Conservation (phyloP, 2,888 invertebrate genomes). For the Priocnemis perturbator region DNA sequence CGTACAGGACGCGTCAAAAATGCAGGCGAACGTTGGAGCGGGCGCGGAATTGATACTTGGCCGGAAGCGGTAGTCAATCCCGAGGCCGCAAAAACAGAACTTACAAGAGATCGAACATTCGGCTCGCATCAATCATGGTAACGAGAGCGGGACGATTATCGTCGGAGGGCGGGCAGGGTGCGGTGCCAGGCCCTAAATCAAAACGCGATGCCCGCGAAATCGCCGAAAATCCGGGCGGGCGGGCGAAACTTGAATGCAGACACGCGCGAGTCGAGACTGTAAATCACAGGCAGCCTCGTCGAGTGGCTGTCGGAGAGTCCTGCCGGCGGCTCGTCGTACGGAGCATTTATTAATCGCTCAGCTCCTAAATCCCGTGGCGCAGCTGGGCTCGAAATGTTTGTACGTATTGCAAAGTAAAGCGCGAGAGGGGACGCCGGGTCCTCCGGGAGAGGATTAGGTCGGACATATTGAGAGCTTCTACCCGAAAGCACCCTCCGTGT, state of each 20-base stretch:
- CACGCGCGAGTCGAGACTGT: conserved; percentile 50
- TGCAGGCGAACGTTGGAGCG: too few relatives aligned
- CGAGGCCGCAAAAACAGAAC: too few relatives aligned
- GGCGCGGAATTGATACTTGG: too few relatives aligned
- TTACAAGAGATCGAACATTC: too few relatives aligned
- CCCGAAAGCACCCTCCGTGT: conserved; percentile 54
- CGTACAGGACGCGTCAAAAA: too few relatives aligned
- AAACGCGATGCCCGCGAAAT: conserved; percentile 55
- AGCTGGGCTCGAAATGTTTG: conserved; percentile 71
- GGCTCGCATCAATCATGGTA: too few relatives aligned
- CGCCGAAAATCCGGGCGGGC: conserved; percentile 56
- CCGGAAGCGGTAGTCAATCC: too few relatives aligned
- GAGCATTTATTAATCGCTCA: conserved; percentile 71
- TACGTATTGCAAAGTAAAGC: conserved; percentile 67
- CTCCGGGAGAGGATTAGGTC: conserved; percentile 68
- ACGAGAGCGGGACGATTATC: background rate
- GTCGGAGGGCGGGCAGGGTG: background rate
- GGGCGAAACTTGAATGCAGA: conserved; percentile 51
- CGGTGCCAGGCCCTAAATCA: conserved; percentile 47
- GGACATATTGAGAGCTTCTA: conserved; percentile 69
- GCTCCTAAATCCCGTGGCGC: conserved; percentile 71
- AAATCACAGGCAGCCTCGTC: conserved; percentile 58
- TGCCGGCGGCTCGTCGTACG: conserved; percentile 54
- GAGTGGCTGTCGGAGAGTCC: conserved; percentile 61
- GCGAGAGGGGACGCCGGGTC: conserved; percentile 49